These are phyloP conservation scores for Merluccius polli DNA, from an alignment of 2,797 vertebrate genomes.

Conservation along the genomic window DNA sequence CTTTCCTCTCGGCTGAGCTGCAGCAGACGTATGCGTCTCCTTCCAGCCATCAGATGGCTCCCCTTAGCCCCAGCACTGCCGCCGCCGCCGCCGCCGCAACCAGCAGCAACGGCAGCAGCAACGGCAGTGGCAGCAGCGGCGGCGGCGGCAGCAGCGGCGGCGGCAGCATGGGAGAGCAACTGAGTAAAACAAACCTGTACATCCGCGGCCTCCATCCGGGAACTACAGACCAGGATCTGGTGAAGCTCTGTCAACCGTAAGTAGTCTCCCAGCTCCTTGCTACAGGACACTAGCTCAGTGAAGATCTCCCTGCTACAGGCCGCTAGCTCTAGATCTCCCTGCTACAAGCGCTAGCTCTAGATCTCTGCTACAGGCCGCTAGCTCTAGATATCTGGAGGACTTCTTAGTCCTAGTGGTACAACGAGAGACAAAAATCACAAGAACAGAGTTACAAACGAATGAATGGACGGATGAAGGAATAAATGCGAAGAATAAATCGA, in stretches of 20 bases:
- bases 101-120: conserved; percentile 68
- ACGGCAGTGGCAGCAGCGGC: conserved; percentile 64
- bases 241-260: conserved; percentile 94
- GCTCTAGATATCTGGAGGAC: conserved; percentile 14
- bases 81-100: conserved; percentile 62
- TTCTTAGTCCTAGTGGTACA: no score
- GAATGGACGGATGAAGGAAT: conserved; percentile 5
- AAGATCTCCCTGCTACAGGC: conserved; percentile 24
- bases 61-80: conserved; percentile 84
- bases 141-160: conserved; percentile 66
- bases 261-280: conserved; percentile 48
- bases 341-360: background rate
- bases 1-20: background rate
- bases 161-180: conserved; percentile 76
- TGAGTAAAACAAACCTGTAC: conserved; percentile 95
- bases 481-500: conserved; percentile 15
- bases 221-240: conserved; percentile 93
- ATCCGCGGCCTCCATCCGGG: conserved; percentile 90
- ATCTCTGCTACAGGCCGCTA: no score
- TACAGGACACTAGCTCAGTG: no score
- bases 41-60: conserved; percentile 85
- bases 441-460: conserved; percentile 15
- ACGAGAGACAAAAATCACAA: background rate
- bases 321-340: conserved; percentile 20
- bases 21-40: conserved; percentile 84